Percentiles rank a stretch among this genome's conserved stretches.
These are phyloP conservation scores for Gymnoscopelus microlampas DNA, from an alignment of 2,797 vertebrate genomes.

Conservation along the genomic window DNA sequence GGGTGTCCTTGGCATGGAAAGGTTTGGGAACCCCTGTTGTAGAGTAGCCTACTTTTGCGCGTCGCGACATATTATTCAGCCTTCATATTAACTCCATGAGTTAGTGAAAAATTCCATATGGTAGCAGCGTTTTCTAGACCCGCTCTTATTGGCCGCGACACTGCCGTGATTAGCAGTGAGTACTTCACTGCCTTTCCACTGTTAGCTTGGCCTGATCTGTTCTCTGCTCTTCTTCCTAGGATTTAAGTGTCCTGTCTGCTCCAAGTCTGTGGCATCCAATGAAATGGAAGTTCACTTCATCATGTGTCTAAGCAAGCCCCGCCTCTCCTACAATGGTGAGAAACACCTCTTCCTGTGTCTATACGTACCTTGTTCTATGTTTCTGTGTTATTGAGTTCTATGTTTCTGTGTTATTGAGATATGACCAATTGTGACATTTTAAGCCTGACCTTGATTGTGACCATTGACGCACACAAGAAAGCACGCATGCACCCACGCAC, in stretches of 20 bases:
- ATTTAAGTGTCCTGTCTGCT: slow-evolving; percentile 99
- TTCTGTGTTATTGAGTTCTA: too few species aligned
- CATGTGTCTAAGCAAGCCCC: slow-evolving; percentile 99
- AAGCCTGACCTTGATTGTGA: too few species aligned
- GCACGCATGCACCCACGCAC: not conserved
- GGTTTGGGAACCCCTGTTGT: too few species aligned
- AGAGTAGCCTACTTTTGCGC: not conserved
- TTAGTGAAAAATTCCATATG: not conserved
- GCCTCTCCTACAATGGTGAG: slow-evolving; percentile 98
- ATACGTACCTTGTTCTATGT: too few species aligned
- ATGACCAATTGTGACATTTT: too few species aligned
- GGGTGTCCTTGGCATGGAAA: too few species aligned
- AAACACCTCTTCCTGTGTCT: not conserved
- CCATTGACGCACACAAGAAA: not conserved
- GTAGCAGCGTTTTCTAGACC: too few species aligned
- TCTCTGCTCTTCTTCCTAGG: slow-evolving; percentile 78
- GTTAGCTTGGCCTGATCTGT: not conserved
- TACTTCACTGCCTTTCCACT: not conserved
- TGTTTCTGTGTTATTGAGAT: too few species aligned
- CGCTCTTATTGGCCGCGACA: too few species aligned
- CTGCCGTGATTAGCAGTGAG: slow-evolving; percentile 2
- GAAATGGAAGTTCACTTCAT: slow-evolving; percentile 99
- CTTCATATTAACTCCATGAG: not conserved
- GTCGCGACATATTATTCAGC: not conserved
- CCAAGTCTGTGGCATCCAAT: slow-evolving; percentile 97